phyloP scores from a whole-genome alignment of 2,888 invertebrate species.

The Aricia artaxerxes region DNA sequence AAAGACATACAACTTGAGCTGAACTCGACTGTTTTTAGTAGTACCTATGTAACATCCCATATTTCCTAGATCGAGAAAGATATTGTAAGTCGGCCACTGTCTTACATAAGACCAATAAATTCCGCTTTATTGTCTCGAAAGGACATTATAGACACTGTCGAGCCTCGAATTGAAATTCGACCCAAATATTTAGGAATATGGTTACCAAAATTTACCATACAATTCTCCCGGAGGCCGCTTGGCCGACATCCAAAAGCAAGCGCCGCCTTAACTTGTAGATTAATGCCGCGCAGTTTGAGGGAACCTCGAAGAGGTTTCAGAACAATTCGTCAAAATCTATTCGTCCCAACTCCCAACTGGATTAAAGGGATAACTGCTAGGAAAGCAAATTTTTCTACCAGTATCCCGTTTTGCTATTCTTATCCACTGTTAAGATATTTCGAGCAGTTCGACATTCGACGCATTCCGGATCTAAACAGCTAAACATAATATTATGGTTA shows the following conservation, averaged over 20 bases:
- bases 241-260: slow-evolving; percentile 41
- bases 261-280: slow-evolving; percentile 34
- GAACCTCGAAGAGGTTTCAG: not conserved
- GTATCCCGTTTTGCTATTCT: not conserved
- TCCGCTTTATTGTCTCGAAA: not conserved
- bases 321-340: not conserved
- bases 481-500: too few species aligned
- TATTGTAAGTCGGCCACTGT: not conserved
- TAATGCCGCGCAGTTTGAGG: slow-evolving; percentile 24
- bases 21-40: too few species aligned
- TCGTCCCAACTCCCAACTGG: not conserved
- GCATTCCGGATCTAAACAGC: too few species aligned
- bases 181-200: slow-evolving; percentile 32
- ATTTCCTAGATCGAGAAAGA: not conserved
- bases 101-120: slow-evolving; percentile 8
- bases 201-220: slow-evolving; percentile 24
- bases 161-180: slow-evolving; percentile 16
- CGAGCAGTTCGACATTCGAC: not conserved
- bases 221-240: slow-evolving; percentile 40
- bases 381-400: not conserved
- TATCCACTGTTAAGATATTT: not conserved
- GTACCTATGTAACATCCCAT: too few species aligned
- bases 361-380: not conserved
- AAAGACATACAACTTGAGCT: too few species aligned
- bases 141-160: slow-evolving; percentile 26